Evolutionary conservation across 2,888 invertebrate species (phyloP), one percentile per base, ranked within the genome.

Genomic region (Pterobdella sp.): DNA sequence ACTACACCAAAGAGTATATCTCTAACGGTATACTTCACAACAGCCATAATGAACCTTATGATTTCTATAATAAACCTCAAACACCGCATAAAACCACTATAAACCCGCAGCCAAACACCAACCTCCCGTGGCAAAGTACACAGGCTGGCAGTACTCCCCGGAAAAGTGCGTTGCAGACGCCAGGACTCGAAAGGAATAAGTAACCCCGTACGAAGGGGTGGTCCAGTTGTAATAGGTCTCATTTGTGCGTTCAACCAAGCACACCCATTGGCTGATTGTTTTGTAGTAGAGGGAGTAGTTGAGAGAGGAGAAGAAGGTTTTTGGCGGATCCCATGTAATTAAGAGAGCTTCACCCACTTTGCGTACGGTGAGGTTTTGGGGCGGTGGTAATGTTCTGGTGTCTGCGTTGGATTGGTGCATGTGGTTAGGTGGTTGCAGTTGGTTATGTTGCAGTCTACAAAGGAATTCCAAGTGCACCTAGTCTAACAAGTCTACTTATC

Each of bases 241-340:
- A 34, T 32, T 66, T 52, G 68, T 69, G 14, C 67, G 37, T 14
- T 49, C 69, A 1, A 72, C 65, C 29, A 78, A 74, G 7, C 75
- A 74, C 35, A 76, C 75, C 77, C 76, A 78, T 60, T 66, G 74
- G 29, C 77, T 76, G 34, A 78, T 75, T 26, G 77, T 78, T 56
- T 76, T 64, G 76, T 79, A 80, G 73, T 81, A 77, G 35, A 82
- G 78, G n/a, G 78, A 76, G 75, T 81, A 83, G 74, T 79, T 79
- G 71, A 78, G 78, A 56, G 82, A 79, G 2, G 79, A 78, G 18
- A 81, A 79, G 29, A 77, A 78, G 22, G 79, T 77, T 60, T 76
- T 37, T 22, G 69, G 69, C 42, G 52, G 26, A 1, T 42, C 14
- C 69, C 69, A 69, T 32, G 69, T 52, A 14, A 69, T 49, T 31